Base-by-base conservation (phyloP, 1,140 invertebrate species). In the Apis cerana region DNA sequence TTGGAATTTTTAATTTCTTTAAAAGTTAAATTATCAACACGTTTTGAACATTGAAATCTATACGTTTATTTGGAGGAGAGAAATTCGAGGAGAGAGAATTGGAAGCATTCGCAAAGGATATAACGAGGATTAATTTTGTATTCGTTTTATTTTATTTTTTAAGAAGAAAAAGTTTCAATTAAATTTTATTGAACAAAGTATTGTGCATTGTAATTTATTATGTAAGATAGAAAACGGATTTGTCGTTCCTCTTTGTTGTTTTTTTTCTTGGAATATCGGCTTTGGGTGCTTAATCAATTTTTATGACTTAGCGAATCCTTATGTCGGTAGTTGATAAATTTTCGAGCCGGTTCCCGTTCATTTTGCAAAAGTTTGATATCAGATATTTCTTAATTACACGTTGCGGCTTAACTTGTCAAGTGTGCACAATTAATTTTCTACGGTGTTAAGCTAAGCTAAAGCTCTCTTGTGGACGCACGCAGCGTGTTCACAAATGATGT, bases 381-480 rank as follows among this genome's bases (percentile, higher is more conserved):
- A 81, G 79, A 81, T 81, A 75, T 81, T 81, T 75, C 79, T 81
- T 81, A 81, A 81, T 81, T 81, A 81, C 72, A 81, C 62, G 61
- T n/a, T 17, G 62, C 54, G 62, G 79, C 79, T 81, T 81, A 81
- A 81, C 79, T 67, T 75, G 72, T 81, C 79, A 75, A 71, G 79
- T 80, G 79, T 80, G 71, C 71, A 54, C 71, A 71, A 81, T 81
- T 81, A 81, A 81, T 81, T 81, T 81, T 81, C 79, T 81, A 68
- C 72, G 79, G 79, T 75, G 79, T 81, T 81, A 81, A 67, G 79
- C 72, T 81, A 81, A 81, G 79, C 79, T 62, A 75, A 68, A 81
- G 72, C 79, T 81, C 79, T 75, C 54, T n/a, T n/a, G 17, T 48
- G 72, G 48, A 81, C 62, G 79, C 72, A 81, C 79, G 79, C 62